A percentile compares a stretch with the other conserved stretches of the same genome.
phyloP scores from a whole-genome alignment of 2,797 vertebrate species.

The Syngnathus acus region DNA sequence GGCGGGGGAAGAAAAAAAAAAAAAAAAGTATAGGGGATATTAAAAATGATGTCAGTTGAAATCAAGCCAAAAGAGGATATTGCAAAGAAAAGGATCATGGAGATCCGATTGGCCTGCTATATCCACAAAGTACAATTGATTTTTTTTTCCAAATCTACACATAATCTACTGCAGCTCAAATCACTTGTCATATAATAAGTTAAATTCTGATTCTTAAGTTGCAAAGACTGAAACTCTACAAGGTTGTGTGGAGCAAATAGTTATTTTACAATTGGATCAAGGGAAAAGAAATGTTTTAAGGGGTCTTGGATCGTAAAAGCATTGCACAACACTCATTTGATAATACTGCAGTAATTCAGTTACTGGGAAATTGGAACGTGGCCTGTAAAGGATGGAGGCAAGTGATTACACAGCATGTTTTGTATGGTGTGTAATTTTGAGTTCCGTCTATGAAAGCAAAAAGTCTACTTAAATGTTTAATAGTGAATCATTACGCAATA shows the following conservation, averaged over 20 bases:
- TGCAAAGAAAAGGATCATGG: constrained; percentile 18
- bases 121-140: constrained; percentile 8
- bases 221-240: neutral
- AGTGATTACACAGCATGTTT: neutral
- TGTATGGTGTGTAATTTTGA: neutral
- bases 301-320: neutral
- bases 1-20: constrained; percentile 12
- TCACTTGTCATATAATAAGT: neutral
- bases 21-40: constrained; percentile 4
- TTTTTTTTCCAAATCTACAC: neutral
- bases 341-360: neutral
- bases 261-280: neutral
- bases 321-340: neutral
- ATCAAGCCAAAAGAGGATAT: constrained; percentile 24
- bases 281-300: neutral
- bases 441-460: neutral
- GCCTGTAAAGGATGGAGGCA: neutral
- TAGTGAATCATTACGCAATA: neutral
- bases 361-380: neutral
- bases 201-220: neutral
- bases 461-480: neutral
- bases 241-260: neutral
- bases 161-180: neutral
- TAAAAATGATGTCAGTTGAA: constrained; percentile 29
- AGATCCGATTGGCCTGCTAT: constrained; percentile 8